phyloP scores from a whole-genome alignment of 64 coral and sea anemone species.

The Platygyra sinensis region DNA sequence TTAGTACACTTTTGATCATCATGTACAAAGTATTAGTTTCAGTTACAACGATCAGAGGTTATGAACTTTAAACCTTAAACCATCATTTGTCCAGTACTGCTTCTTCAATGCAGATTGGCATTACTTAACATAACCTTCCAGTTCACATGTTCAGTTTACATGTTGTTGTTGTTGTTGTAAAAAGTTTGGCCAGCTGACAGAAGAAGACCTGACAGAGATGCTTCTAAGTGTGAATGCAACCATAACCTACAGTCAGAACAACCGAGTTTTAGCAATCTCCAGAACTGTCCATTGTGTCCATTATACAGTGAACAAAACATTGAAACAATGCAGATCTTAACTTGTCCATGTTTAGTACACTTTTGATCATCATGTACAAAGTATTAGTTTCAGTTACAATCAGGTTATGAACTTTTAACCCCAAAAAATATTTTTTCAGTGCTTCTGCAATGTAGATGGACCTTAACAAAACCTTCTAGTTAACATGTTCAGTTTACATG shows the following conservation, averaged over 20 bases:
- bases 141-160: no score
- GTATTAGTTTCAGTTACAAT: no score
- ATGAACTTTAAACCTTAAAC: slow-evolving; percentile 57
- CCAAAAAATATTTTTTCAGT: slow-evolving; percentile 59
- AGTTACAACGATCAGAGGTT: slow-evolving; percentile 60
- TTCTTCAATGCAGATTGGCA: slow-evolving; percentile 49
- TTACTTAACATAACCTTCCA: no score
- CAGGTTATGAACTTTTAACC: slow-evolving; percentile 60
- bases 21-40: no score
- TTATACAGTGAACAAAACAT: slow-evolving; percentile 60
- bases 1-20: slow-evolving; percentile 49
- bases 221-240: slow-evolving; percentile 60
- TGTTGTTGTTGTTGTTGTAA: no score
- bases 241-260: slow-evolving; percentile 42
- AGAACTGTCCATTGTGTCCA: slow-evolving; percentile 43
- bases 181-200: no score
- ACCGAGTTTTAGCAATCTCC: slow-evolving; percentile 45
- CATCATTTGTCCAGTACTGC: slow-evolving; percentile 63
- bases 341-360: slow-evolving; percentile 51
- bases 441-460: slow-evolving; percentile 51
- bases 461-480: no score
- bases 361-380: slow-evolving; percentile 33
- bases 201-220: slow-evolving; percentile 66
- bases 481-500: no score
- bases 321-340: slow-evolving; percentile 66